Conservation (phyloP, 53 echinoderm and acorn worm genomes). For the Actinopyga echinites region DNA sequence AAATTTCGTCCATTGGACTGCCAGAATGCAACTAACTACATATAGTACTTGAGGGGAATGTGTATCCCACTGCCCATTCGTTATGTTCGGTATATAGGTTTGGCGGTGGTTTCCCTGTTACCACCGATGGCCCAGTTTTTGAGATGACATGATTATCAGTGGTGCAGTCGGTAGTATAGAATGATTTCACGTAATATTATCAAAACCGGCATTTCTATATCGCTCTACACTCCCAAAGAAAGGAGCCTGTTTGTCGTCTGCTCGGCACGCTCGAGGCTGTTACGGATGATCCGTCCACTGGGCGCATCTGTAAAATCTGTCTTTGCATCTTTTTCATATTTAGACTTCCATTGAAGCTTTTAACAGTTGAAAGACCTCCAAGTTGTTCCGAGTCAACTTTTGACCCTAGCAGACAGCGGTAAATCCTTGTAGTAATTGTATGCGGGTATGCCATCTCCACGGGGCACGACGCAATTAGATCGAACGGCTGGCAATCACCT, state of each 20-base stretch:
- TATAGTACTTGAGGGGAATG: too few relatives aligned
- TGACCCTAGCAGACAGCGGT: slow-evolving; percentile 11
- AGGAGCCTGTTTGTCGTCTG: not conserved
- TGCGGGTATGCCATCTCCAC: not conserved
- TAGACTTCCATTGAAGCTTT: not conserved
- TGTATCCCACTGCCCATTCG: too few relatives aligned
- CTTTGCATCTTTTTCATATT: slow-evolving; percentile 1
- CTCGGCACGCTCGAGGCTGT: slow-evolving; percentile 5
- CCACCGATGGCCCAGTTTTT: too few relatives aligned
- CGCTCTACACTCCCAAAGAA: not conserved
- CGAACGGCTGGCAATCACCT: not conserved
- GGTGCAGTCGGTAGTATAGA: too few relatives aligned
- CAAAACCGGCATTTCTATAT: too few relatives aligned
- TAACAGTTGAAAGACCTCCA: slow-evolving; percentile 12
- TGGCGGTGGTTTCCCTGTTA: too few relatives aligned
- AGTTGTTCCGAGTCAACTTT: not conserved
- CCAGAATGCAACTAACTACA: too few relatives aligned
- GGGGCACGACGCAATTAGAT: slow-evolving; percentile 20
- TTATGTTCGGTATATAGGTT: too few relatives aligned
- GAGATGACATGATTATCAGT: too few relatives aligned
- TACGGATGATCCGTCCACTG: not conserved
- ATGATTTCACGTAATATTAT: too few relatives aligned
- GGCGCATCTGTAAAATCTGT: not conserved
- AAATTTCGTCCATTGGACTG: too few relatives aligned
- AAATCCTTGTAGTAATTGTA: slow-evolving; percentile 16